These are phyloP conservation scores for Anticlea derivata DNA, from an alignment of 2,888 invertebrate species.

Conservation along the genomic window DNA sequence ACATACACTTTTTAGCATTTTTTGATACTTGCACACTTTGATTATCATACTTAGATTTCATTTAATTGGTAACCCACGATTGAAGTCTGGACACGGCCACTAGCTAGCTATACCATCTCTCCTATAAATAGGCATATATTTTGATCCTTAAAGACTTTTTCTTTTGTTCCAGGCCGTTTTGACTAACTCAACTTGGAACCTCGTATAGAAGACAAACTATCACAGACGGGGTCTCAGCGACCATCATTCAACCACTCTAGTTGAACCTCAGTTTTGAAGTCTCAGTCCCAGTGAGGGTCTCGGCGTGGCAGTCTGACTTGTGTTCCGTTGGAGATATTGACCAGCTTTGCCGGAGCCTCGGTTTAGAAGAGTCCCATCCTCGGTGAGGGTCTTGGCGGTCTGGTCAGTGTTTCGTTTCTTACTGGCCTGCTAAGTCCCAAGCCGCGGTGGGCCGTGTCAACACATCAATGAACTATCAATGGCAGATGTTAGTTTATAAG, in stretches of 20 bases:
- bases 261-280: conserved; percentile 3
- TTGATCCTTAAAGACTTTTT: conserved; percentile 5
- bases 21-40: too few relatives aligned
- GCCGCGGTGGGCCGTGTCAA: conserved; percentile 73
- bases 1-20: too few relatives aligned
- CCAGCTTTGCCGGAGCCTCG: conserved; percentile 9
- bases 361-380: conserved; percentile 37
- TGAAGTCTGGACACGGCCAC: too few relatives aligned
- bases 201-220: conserved; percentile 19
- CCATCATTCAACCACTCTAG: conserved; percentile 62
- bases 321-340: conserved; percentile 41
- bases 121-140: neutral
- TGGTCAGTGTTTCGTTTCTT: conserved; percentile 84
- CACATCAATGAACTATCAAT: conserved; percentile 26
- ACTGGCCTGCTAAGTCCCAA: conserved; percentile 96
- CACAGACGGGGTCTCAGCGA: conserved; percentile 89
- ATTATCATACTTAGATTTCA: too few relatives aligned
- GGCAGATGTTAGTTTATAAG: conserved; percentile 9
- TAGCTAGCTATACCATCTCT: too few relatives aligned
- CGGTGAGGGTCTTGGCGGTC: conserved; percentile 90
- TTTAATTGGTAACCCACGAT: too few relatives aligned
- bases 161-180: conserved; percentile 17
- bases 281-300: conserved; percentile 72
- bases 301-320: conserved; percentile 89
- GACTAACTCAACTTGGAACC: conserved; percentile 10